Evolutionary conservation across 2,888 invertebrate species (phyloP).

Genomic region (Acleris holmiana): DNA sequence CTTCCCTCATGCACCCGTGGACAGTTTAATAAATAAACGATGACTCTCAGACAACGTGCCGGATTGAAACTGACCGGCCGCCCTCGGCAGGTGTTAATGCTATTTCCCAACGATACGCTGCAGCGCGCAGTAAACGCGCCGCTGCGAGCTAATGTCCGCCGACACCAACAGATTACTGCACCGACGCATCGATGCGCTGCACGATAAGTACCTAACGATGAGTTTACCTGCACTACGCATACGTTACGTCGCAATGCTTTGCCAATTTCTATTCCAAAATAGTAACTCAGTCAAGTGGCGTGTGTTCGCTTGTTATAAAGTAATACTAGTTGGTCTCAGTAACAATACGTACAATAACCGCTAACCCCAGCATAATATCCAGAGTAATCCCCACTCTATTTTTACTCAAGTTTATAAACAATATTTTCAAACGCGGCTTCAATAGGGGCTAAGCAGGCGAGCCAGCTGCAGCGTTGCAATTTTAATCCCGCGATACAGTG

Average conservation of each 20-base stretch:
- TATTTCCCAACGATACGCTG: constrained; percentile 8
- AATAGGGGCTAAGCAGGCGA: constrained; percentile 43
- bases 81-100: constrained; percentile 23
- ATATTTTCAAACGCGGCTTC: constrained; percentile 37
- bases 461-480: constrained; percentile 57
- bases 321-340: too few relatives aligned
- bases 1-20: constrained; percentile 59
- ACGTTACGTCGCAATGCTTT: too few relatives aligned
- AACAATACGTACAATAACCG: too few relatives aligned
- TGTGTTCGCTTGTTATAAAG: too few relatives aligned
- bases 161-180: not conserved
- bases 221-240: too few relatives aligned
- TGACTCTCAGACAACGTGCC: constrained; percentile 52
- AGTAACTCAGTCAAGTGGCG: too few relatives aligned
- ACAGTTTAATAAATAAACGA: constrained; percentile 60
- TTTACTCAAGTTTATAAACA: constrained; percentile 1
- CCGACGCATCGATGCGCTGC: too few relatives aligned
- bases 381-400: not conserved
- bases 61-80: constrained; percentile 7
- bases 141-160: not conserved
- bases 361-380: too few relatives aligned
- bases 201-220: not conserved
- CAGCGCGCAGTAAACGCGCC: constrained; percentile 4
- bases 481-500: constrained; percentile 59
- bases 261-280: too few relatives aligned